These are phyloP conservation scores for Chloropsis cyanopogon DNA, from an alignment of 2,113 vertebrate genomes.

Conservation along the genomic window DNA sequence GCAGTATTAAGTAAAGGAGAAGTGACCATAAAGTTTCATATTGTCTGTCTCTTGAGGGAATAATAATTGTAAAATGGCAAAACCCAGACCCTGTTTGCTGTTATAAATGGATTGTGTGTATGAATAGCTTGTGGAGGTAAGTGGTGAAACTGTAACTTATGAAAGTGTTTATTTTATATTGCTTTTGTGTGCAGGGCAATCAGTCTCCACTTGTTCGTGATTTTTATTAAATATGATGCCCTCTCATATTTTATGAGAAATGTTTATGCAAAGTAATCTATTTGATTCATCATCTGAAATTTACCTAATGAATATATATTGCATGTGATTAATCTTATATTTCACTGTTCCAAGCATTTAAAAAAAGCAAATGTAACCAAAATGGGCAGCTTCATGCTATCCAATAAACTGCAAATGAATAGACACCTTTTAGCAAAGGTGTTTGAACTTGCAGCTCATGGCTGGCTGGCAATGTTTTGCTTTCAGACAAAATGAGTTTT, in stretches of 20 bases:
- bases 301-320: conserved; percentile 51
- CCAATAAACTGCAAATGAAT: conserved; percentile 50
- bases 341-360: background rate
- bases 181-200: background rate
- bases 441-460: conserved; percentile 16
- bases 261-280: conserved; percentile 32
- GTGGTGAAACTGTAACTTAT: conserved; percentile 21
- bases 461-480: background rate
- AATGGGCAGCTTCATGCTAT: conserved; percentile 11
- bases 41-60: conserved; percentile 6
- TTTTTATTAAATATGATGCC: conserved; percentile 52
- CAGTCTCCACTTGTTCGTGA: background rate
- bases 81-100: background rate
- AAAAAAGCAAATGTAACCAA: background rate
- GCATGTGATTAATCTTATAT: conserved; percentile 31
- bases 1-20: conserved; percentile 8
- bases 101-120: conserved; percentile 18
- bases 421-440: conserved; percentile 40
- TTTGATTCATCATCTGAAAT: background rate
- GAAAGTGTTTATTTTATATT: conserved; percentile 42
- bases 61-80: conserved; percentile 26
- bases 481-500: background rate
- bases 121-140: conserved; percentile 25
- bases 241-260: conserved; percentile 41
- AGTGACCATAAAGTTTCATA: conserved; percentile 19